Percentiles rank a stretch among this genome's conserved stretches.
These are phyloP conservation scores for Aphodius sticticus DNA, from an alignment of 2,888 invertebrate species.

Conservation along the genomic window DNA sequence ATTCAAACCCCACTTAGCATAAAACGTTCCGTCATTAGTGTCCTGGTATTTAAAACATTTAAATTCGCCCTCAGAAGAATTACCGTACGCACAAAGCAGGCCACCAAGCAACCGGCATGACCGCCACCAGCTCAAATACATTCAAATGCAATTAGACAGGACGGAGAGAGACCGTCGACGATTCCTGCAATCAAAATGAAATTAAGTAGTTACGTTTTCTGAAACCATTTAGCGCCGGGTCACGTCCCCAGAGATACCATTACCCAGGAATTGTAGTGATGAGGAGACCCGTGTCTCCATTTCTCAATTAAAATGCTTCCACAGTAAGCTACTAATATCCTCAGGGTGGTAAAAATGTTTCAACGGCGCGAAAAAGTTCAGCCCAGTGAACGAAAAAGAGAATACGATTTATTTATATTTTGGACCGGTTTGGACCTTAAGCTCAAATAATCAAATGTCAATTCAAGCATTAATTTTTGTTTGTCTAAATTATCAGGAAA, in stretches of 20 bases:
- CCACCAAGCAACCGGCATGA: neutral
- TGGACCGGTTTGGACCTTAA: no score
- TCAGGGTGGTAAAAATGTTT: neutral
- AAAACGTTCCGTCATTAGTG: neutral
- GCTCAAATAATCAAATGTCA: no score
- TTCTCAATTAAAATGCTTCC: neutral
- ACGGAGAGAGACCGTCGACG: slow-evolving; percentile 33
- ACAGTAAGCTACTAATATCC: neutral
- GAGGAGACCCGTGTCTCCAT: neutral
- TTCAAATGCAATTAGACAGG: neutral
- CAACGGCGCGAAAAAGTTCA: neutral
- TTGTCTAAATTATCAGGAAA: no score
- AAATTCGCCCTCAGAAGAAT: neutral
- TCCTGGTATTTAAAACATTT: neutral
- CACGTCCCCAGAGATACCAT: slow-evolving; percentile 42
- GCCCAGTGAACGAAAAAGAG: neutral
- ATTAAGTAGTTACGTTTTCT: slow-evolving; percentile 51
- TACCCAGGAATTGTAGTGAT: neutral
- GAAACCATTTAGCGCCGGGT: slow-evolving; percentile 49
- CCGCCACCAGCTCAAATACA: neutral
- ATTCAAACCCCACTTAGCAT: neutral
- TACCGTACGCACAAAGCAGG: neutral
- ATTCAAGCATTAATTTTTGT: no score
- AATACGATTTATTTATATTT: no score
- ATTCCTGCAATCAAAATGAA: slow-evolving; percentile 52